A percentile compares a stretch with the other conserved stretches of the same genome.
These are phyloP conservation scores for Drosophila multiciliata DNA, from an alignment of 2,888 invertebrate genomes.

Conservation along the genomic window DNA sequence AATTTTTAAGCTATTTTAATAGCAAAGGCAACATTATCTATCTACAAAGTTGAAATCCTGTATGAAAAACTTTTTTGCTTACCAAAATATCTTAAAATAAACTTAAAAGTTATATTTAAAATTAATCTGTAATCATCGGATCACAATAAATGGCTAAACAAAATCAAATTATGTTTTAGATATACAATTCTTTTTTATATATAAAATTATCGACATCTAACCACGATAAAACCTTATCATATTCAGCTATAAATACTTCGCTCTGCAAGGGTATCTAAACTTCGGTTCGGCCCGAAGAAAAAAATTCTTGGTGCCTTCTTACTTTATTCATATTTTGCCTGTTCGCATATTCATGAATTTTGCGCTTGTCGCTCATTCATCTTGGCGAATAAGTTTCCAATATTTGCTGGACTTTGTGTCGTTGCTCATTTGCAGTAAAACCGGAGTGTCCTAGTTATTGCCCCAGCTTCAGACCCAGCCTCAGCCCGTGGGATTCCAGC, in stretches of 20 bases:
- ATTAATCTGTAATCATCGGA: neutral
- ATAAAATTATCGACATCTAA: too few relatives aligned
- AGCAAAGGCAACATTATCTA: neutral
- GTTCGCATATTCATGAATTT: slow-evolving; percentile 66
- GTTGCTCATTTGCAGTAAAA: slow-evolving; percentile 75
- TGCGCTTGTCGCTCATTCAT: slow-evolving; percentile 43
- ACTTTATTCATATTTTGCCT: slow-evolving; percentile 39
- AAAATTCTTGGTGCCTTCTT: neutral
- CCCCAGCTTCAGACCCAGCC: neutral
- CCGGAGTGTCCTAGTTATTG: slow-evolving; percentile 33
- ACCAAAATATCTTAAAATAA: neutral
- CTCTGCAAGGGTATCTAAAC: neutral
- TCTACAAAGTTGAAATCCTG: neutral
- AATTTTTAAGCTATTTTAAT: neutral
- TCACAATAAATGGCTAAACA: too few relatives aligned
- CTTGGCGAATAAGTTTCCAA: slow-evolving; percentile 61
- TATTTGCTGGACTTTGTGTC: slow-evolving; percentile 32
- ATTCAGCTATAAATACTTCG: neutral
- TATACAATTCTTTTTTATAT: too few relatives aligned
- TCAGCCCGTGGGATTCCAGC: slow-evolving; percentile 9
- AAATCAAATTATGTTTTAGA: too few relatives aligned
- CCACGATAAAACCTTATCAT: neutral
- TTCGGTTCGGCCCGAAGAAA: neutral
- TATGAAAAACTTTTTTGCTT: neutral
- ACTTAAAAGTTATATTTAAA: neutral